A percentile compares a stretch with the other conserved stretches of the same genome.
phyloP scores from a whole-genome alignment of 2,797 vertebrate species.

The Chaenodraco wilsoni region DNA sequence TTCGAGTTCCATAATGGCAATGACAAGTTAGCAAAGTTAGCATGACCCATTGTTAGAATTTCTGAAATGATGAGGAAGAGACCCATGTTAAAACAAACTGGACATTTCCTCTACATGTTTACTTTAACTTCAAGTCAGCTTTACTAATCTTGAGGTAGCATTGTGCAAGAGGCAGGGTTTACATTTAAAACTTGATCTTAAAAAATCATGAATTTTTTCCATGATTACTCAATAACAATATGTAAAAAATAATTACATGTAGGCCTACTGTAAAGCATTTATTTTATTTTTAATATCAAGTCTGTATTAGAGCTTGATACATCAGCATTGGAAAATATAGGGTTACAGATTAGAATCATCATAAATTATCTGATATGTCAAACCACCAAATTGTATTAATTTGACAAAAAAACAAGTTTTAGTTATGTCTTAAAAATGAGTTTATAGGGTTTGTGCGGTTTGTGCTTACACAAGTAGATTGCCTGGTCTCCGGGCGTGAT shows the following conservation, averaged over 20 bases:
- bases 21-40: neutral
- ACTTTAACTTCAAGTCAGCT: neutral
- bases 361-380: neutral
- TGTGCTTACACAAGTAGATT: slow-evolving; percentile 67
- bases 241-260: neutral
- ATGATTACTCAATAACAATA: neutral
- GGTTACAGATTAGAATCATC: neutral
- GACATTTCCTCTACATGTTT: neutral
- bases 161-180: neutral
- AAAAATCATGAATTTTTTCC: too few relatives aligned
- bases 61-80: neutral
- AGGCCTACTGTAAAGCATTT: too few relatives aligned
- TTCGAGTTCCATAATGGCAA: neutral
- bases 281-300: neutral
- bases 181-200: neutral
- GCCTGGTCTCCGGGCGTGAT: slow-evolving; percentile 84
- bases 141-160: neutral
- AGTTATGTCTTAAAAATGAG: slow-evolving; percentile 51
- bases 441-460: slow-evolving; percentile 41
- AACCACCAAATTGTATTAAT: neutral
- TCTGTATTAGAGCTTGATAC: neutral
- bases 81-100: neutral
- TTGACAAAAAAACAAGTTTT: slow-evolving; percentile 20
- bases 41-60: neutral
- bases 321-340: neutral